These are phyloP conservation scores for Cactoblastis cactorum DNA, from an alignment of 2,888 invertebrate species.

Conservation along the genomic window DNA sequence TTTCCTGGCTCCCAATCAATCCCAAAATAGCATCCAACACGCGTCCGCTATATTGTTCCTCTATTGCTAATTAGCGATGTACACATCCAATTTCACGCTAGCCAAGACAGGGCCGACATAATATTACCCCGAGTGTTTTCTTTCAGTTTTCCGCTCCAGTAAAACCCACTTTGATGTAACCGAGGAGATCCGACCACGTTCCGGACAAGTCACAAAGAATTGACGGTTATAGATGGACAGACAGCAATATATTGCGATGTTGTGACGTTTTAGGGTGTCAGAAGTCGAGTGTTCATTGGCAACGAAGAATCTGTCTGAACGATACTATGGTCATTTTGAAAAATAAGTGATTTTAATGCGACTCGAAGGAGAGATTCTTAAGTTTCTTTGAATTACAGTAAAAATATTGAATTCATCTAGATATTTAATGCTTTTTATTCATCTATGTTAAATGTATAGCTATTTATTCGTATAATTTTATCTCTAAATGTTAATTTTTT, in stretches of 20 bases:
- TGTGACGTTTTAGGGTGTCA: neutral
- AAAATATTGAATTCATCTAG: no score
- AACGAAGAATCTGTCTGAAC: no score
- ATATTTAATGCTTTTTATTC: no score
- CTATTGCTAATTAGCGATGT: slow-evolving; percentile 16
- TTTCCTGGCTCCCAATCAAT: neutral
- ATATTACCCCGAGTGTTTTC: slow-evolving; percentile 40
- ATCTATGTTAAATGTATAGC: no score
- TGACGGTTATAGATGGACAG: neutral
- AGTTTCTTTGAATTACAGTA: no score
- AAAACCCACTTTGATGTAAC: slow-evolving; percentile 51
- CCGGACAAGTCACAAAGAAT: slow-evolving; percentile 17
- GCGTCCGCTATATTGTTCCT: slow-evolving; percentile 5
- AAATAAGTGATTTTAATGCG: no score
- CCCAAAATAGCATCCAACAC: neutral
- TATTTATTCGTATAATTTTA: no score
- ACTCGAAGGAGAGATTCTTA: no score
- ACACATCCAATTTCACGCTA: slow-evolving; percentile 37
- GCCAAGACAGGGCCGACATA: slow-evolving; percentile 25
- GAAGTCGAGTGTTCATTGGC: neutral
- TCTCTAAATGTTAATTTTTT: no score
- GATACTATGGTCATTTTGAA: no score
- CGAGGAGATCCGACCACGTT: slow-evolving; percentile 32
- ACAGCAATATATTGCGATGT: neutral
- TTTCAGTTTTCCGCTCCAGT: slow-evolving; percentile 45